Conservation (phyloP, 2,797 vertebrate genomes). For the Chelidonichthys spinosus region DNA sequence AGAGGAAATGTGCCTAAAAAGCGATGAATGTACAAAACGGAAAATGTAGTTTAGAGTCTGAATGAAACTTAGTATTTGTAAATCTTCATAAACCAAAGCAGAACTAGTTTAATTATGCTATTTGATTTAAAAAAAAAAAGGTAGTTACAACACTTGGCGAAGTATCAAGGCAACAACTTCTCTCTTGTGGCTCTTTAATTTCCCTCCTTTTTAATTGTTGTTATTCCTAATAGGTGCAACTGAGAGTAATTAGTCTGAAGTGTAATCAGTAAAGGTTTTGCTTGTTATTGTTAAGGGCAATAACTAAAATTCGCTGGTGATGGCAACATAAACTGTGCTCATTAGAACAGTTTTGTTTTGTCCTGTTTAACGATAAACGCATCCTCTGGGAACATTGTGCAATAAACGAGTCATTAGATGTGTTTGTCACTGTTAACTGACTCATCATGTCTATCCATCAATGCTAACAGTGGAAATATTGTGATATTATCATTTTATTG, state of each 20-base stretch:
- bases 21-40: background rate
- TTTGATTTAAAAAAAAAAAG: background rate
- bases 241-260: conserved; percentile 27
- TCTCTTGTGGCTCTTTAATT: background rate
- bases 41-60: background rate
- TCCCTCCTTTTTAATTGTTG: background rate
- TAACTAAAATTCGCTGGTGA: conserved; percentile 14
- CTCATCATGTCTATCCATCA: no score
- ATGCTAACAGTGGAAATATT: background rate
- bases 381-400: background rate
- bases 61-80: background rate
- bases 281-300: conserved; percentile 11
- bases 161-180: accelerated
- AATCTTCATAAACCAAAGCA: background rate
- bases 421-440: background rate
- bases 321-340: conserved; percentile 3
- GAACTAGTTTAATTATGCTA: background rate
- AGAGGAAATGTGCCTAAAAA: background rate
- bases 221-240: background rate
- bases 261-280: conserved; percentile 12
- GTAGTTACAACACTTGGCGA: background rate
- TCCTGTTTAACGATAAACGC: conserved; percentile 1
- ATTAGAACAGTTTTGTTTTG: conserved; percentile 21
- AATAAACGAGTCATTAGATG: background rate
- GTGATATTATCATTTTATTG: background rate